A percentile compares a stretch with the other conserved stretches of the same genome.
Evolutionary conservation across 2,113 vertebrate species (phyloP).

Genomic region (Connochaetes taurinus): DNA sequence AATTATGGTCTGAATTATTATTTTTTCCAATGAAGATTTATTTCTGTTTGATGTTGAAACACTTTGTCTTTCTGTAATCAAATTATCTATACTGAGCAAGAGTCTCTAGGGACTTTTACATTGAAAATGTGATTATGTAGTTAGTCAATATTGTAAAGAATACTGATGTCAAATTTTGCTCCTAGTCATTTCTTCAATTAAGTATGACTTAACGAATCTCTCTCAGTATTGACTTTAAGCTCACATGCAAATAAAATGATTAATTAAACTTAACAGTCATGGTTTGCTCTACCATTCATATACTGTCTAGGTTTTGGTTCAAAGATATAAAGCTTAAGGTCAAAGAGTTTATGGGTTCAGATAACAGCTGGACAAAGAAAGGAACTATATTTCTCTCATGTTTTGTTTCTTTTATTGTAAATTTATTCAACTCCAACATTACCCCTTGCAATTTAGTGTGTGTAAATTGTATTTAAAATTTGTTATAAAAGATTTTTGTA

Average conservation of each 20-base stretch:
- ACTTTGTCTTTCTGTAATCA: neutral
- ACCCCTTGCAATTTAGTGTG: neutral
- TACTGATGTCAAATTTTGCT: neutral
- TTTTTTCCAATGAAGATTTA: neutral
- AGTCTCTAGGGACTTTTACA: neutral
- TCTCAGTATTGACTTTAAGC: neutral
- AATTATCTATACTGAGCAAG: neutral
- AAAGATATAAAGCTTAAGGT: neutral
- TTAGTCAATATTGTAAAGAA: neutral
- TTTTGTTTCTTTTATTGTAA: neutral
- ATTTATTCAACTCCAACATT: neutral
- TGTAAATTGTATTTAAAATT: neutral
- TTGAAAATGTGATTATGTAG: neutral
- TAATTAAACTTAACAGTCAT: neutral
- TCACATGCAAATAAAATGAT: neutral
- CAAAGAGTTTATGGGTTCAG: neutral
- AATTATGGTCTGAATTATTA: neutral
- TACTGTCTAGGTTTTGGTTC: neutral
- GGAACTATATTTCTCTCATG: neutral
- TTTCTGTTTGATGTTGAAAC: neutral
- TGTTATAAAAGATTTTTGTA: neutral
- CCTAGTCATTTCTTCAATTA: neutral
- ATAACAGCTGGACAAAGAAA: neutral
- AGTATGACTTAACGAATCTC: neutral
- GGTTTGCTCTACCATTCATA: neutral